Evolutionary conservation across 2,113 vertebrate species (phyloP).

Genomic region (Poicephalus gulielmi): DNA sequence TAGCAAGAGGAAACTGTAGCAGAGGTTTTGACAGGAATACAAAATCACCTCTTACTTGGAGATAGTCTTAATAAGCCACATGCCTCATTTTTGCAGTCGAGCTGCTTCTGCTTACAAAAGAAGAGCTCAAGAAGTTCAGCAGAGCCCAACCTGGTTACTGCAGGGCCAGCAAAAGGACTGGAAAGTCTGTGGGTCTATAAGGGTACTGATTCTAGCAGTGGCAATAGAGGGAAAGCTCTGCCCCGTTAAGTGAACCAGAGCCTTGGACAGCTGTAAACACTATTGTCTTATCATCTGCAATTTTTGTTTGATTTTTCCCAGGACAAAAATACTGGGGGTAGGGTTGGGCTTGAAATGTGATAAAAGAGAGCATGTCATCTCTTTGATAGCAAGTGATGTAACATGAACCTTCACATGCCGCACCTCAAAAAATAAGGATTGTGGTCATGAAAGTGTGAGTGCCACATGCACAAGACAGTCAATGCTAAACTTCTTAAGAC

Average conservation of each 20-base stretch:
- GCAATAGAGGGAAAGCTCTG: neutral
- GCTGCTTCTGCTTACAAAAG: neutral
- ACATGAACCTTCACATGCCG: neutral
- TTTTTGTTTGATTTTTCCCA: neutral
- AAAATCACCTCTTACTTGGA: neutral
- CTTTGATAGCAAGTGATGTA: neutral
- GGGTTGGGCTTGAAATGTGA: neutral
- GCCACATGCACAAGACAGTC: neutral
- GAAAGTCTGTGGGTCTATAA: neutral
- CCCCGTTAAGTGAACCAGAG: neutral
- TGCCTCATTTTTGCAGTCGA: neutral
- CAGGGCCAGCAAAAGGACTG: neutral
- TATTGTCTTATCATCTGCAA: neutral
- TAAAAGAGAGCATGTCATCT: neutral
- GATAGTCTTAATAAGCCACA: neutral
- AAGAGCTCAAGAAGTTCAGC: neutral
- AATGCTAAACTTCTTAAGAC: conserved; percentile 2
- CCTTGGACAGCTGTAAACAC: neutral
- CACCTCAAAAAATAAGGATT: neutral
- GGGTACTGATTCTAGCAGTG: neutral
- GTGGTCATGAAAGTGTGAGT: neutral
- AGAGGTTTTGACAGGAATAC: neutral
- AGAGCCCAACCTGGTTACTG: neutral
- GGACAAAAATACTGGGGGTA: neutral
- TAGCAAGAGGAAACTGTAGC: neutral